Evolutionary conservation across 2,888 invertebrate species (phyloP).

Genomic region (Camponotus fellah): DNA sequence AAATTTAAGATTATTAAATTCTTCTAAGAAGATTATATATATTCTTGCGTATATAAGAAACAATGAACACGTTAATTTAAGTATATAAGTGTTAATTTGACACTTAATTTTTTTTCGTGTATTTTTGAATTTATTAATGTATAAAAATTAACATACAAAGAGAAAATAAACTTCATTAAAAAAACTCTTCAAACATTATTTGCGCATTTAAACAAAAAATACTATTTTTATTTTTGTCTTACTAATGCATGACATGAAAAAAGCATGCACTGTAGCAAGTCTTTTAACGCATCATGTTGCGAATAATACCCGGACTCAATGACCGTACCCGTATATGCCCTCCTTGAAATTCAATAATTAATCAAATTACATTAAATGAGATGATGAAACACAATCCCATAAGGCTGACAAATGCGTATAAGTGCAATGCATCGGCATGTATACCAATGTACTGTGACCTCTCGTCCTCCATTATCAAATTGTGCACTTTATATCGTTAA

Average conservation of each 20-base stretch:
- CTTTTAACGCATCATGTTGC: not conserved
- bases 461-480: conserved; percentile 54
- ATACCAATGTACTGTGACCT: not conserved
- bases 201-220: not conserved
- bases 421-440: conserved; percentile 6
- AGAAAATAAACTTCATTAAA: not conserved
- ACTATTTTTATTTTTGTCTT: not conserved
- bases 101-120: no score
- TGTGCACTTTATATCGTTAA: conserved; percentile 60
- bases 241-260: not conserved
- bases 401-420: conserved; percentile 28
- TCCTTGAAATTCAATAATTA: conserved; percentile 55
- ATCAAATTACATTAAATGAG: conserved; percentile 28
- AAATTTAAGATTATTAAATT: no score
- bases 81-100: no score
- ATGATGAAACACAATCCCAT: conserved; percentile 28
- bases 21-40: no score
- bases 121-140: not conserved
- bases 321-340: not conserved
- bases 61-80: no score
- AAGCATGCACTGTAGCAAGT: not conserved
- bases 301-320: conserved; percentile 11
- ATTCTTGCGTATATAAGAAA: no score
- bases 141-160: not conserved
- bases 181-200: not conserved